Evolutionary conservation across 1,140 invertebrate species (phyloP).

Genomic region (Archivesica marissinica): DNA sequence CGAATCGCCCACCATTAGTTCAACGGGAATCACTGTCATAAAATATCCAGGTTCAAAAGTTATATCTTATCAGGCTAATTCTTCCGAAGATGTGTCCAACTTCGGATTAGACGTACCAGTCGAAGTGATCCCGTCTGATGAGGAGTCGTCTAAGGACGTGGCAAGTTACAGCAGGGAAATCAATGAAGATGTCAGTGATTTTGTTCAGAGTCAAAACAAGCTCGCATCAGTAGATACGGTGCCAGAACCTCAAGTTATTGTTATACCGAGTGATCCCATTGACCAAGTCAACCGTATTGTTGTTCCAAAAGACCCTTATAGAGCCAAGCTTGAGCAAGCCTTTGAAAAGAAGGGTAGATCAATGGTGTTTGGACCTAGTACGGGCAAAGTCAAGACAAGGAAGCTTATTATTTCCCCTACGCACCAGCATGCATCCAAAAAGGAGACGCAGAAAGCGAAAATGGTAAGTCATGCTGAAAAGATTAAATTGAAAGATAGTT

Average conservation of each 20-base stretch:
- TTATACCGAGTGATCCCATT: not conserved
- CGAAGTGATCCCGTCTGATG: not conserved
- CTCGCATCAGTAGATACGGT: not conserved
- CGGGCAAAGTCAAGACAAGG: not conserved
- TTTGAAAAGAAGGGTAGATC: conserved; percentile 25
- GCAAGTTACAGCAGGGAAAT: too few relatives aligned
- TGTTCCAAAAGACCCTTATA: conserved; percentile 32
- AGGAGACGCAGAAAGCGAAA: conserved; percentile 6
- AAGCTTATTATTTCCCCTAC: conserved; percentile 22
- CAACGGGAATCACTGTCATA: not conserved
- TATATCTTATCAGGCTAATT: conserved; percentile 2
- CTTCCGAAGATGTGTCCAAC: not conserved
- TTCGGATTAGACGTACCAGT: not conserved
- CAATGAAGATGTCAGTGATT: not conserved
- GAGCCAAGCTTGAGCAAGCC: conserved; percentile 25
- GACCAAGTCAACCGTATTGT: not conserved
- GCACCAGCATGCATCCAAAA: conserved; percentile 4
- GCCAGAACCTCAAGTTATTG: conserved; percentile 29
- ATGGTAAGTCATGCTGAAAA: not conserved
- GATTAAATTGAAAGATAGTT: not conserved
- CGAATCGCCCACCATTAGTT: not conserved
- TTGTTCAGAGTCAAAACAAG: not conserved
- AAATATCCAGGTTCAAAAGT: not conserved
- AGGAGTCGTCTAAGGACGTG: not conserved
- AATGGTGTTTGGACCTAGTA: conserved; percentile 23